Conservation (phyloP, 1,140 invertebrate genomes). For the Helicoverpa zea region DNA sequence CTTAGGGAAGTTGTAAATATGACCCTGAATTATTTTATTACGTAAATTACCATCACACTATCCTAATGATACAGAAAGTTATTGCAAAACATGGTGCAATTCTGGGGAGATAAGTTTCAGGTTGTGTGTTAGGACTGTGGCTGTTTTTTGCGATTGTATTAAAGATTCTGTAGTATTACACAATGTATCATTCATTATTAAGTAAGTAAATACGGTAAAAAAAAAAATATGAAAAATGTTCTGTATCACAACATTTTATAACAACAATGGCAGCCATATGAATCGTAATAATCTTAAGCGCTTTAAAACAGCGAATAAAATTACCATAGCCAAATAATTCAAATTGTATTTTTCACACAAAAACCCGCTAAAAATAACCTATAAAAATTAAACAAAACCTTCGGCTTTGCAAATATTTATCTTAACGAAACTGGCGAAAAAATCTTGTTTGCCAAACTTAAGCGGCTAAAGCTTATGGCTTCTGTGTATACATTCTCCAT, state of each 20-base stretch:
- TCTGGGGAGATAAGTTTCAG: neutral
- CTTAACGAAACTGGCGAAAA: constrained; percentile 9
- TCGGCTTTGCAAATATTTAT: constrained; percentile 38
- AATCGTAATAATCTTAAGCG: neutral
- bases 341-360: neutral
- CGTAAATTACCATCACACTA: too few relatives aligned
- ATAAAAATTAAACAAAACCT: constrained; percentile 22
- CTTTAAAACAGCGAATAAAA: neutral
- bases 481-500: constrained; percentile 18
- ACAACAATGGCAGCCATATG: neutral
- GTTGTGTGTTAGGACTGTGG: neutral
- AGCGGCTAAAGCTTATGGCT: constrained; percentile 31
- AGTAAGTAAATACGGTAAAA: too few relatives aligned
- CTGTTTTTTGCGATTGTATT: too few relatives aligned
- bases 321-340: neutral
- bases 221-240: too few relatives aligned
- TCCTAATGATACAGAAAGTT: too few relatives aligned
- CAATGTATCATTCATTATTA: too few relatives aligned
- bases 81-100: neutral
- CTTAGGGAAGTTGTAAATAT: constrained; percentile 1
- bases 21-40: too few relatives aligned
- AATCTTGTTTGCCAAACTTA: constrained; percentile 33
- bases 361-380: neutral
- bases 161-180: neutral
- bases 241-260: neutral